phyloP scores from a whole-genome alignment of 1,140 invertebrate species.

The Helicoverpa armigera region DNA sequence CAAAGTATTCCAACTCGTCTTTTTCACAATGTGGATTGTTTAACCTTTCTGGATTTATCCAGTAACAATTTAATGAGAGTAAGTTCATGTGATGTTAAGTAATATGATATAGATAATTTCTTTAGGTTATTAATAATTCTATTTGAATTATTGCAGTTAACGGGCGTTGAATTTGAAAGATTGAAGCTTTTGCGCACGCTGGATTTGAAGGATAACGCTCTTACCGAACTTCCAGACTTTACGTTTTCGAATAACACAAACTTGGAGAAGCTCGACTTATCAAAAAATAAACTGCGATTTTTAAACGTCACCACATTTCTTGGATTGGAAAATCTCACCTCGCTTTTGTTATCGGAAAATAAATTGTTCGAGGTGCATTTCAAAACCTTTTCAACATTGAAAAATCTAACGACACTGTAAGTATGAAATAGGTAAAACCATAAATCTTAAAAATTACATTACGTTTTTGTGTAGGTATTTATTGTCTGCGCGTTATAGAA shows the following conservation, averaged over 20 bases:
- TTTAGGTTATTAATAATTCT: background rate
- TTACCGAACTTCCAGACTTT: slow-evolving; percentile 86
- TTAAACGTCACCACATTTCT: slow-evolving; percentile 80
- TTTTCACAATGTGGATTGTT: slow-evolving; percentile 74
- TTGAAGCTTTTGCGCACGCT: slow-evolving; percentile 75
- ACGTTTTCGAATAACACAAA: slow-evolving; percentile 86
- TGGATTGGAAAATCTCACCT: slow-evolving; percentile 77
- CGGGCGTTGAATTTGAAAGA: slow-evolving; percentile 79
- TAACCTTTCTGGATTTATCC: slow-evolving; percentile 80
- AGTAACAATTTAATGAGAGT: slow-evolving; percentile 78
- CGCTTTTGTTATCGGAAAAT: slow-evolving; percentile 81
- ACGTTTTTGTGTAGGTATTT: background rate
- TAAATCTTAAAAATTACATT: background rate
- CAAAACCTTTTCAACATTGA: slow-evolving; percentile 82
- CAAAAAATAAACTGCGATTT: slow-evolving; percentile 87
- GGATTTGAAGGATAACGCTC: slow-evolving; percentile 83
- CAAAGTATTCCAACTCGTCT: slow-evolving; percentile 71
- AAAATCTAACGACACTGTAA: slow-evolving; percentile 83
- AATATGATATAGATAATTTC: background rate
- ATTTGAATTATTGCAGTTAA: slow-evolving; percentile 68
- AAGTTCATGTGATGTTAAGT: slow-evolving; percentile 58
- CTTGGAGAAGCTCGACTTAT: slow-evolving; percentile 87
- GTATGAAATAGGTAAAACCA: slow-evolving; percentile 55
- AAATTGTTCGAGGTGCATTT: slow-evolving; percentile 81
- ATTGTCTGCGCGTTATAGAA: background rate